Conservation (phyloP, 2,113 vertebrate genomes). For the Neolamprologus devosi region DNA sequence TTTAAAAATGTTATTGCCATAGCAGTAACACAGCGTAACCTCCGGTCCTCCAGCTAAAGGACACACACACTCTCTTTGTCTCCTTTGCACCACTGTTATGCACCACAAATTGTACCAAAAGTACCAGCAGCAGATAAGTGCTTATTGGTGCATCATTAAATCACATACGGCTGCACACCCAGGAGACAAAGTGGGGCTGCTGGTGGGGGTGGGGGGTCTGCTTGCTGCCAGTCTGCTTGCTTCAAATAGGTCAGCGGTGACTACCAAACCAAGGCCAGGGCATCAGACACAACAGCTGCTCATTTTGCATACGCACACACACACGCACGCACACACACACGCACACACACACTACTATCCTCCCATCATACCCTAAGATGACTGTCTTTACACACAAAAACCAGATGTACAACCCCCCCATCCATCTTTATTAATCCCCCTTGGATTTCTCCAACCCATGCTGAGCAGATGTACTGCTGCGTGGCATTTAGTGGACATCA, state of each 20-base stretch:
- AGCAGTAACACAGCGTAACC: neutral
- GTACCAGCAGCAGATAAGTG: neutral
- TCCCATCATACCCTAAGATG: neutral
- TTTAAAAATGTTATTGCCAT: neutral
- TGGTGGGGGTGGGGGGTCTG: neutral
- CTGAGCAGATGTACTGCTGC: neutral
- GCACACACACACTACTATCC: neutral
- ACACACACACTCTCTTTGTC: neutral
- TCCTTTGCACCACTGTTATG: neutral
- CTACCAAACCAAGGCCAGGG: neutral
- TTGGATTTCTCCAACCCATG: neutral
- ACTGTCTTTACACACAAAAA: neutral
- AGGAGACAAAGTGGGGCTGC: neutral
- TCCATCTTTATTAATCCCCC: slow-evolving; percentile 3
- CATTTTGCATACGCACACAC: neutral
- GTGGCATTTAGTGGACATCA: neutral
- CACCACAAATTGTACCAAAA: neutral
- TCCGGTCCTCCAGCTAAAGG: neutral
- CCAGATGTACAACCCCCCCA: neutral
- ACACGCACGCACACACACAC: rapidly evolving
- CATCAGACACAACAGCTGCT: slow-evolving; percentile 1
- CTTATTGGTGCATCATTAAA: slow-evolving; percentile 21
- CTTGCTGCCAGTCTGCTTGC: neutral
- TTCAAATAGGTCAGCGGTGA: slow-evolving; percentile 29
- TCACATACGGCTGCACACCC: slow-evolving; percentile 13